Evolutionary conservation across 2,888 invertebrate species (phyloP), one percentile per base, ranked within the genome.

Genomic region (Spialia ferax): DNA sequence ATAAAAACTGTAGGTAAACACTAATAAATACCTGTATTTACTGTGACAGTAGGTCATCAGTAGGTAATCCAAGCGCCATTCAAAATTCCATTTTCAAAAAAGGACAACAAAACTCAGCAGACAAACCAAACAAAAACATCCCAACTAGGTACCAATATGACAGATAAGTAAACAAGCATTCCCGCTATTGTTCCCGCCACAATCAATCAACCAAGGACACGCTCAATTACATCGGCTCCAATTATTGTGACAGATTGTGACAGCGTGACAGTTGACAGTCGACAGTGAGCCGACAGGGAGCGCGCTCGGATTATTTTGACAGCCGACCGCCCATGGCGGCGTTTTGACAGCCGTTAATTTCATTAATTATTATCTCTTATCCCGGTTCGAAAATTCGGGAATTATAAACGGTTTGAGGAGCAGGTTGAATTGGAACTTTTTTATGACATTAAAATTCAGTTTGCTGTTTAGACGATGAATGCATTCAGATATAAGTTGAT

Each of bases 201-300:
- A 59, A 75, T 73, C 72, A 68, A 72, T 72, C 69, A 71, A 54
- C 8, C 23, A 18, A 60, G 69, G 65, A 65, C 55, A 42, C 64
- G 65, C 55, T 59, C 65, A 59, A 59, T 65, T 65, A 65, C 65
- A 18, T 32, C 63, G 38, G 15, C 15, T 20, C 82, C 82, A 87
- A 87, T 88, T 89, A 88, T 81, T 84, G 79, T 87, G 78, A 78
- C 76, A 73, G 66, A 45, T 57, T 57, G 57, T 61, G 61, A 61
- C 61, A 61, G 69, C 26, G 2, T 87, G 78, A 77, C 75, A 73
- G 64, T 29, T 59, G 59, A 59, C 60, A 60, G 67, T 68, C 70
- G 87, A 86, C 87, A 83, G 76, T 77, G 73, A 74, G 77, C 74
- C 83, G 86, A 85, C 89, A 86, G 80, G 73, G 78, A 73, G 73